These are phyloP conservation scores for Tragelaphus imberbis DNA, from an alignment of 2,113 vertebrate species.

Conservation along the genomic window DNA sequence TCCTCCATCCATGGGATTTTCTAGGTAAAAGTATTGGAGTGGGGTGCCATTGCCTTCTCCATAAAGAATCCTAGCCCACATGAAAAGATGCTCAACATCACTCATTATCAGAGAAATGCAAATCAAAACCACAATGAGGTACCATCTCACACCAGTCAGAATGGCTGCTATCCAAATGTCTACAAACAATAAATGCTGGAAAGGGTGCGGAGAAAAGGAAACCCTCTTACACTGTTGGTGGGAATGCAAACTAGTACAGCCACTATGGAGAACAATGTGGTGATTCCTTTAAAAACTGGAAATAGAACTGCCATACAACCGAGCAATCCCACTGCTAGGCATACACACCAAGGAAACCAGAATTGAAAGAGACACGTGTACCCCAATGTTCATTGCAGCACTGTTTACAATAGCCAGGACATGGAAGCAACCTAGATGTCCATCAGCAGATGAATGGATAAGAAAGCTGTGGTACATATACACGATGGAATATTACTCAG, in stretches of 20 bases:
- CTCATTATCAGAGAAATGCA: background rate
- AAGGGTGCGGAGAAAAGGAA: background rate
- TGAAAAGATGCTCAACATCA: background rate
- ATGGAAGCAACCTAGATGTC: background rate
- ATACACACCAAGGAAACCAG: background rate
- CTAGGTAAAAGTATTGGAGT: too few relatives aligned
- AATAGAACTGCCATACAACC: background rate
- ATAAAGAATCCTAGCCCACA: background rate
- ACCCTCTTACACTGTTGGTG: background rate
- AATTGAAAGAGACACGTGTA: background rate
- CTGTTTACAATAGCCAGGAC: background rate
- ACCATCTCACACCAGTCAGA: background rate
- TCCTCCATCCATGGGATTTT: too few relatives aligned
- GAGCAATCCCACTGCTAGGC: background rate
- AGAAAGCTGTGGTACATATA: background rate
- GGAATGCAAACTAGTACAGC: background rate
- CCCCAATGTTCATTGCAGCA: background rate
- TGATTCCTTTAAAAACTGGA: background rate
- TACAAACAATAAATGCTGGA: background rate
- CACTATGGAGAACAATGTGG: background rate
- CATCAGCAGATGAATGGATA: background rate
- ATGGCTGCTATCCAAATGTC: background rate
- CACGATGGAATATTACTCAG: accelerated
- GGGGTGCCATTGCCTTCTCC: too few relatives aligned
- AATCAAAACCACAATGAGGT: background rate